phyloP scores from a whole-genome alignment of 2,797 vertebrate genomes.

The Momotus momota region DNA sequence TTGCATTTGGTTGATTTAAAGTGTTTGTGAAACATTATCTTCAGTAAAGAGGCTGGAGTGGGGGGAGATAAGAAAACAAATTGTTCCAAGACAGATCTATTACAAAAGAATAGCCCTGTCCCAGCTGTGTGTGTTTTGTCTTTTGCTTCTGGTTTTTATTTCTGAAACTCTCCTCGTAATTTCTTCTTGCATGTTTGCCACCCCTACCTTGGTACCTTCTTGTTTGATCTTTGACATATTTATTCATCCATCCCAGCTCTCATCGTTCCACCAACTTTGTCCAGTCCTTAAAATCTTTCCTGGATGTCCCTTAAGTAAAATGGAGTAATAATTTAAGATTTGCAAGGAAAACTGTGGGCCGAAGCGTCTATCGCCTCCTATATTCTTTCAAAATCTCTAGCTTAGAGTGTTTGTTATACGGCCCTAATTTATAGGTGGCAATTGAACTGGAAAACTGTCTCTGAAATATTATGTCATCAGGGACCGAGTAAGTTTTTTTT shows the following conservation, averaged over 20 bases:
- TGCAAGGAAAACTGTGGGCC: not conserved
- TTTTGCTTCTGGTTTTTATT: not conserved
- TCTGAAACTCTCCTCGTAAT: not conserved
- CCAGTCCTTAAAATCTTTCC: not conserved
- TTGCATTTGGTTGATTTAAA: not conserved
- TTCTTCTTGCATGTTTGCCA: not conserved
- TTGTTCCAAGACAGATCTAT: not conserved
- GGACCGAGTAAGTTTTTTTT: not conserved
- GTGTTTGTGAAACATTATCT: not conserved
- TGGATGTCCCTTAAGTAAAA: not conserved
- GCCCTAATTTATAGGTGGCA: not conserved
- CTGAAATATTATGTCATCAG: not conserved
- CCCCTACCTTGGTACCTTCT: not conserved
- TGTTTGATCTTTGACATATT: not conserved
- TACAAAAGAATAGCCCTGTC: not conserved
- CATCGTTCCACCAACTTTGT: not conserved
- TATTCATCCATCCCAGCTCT: not conserved
- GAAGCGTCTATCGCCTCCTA: not conserved
- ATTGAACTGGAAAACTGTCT: not conserved
- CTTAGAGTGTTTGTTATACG: not conserved
- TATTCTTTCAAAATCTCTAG: not conserved
- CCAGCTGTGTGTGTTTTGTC: not conserved
- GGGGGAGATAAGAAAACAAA: not conserved
- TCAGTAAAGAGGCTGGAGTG: not conserved
- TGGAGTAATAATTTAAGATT: not conserved